Percentiles rank a stretch among this genome's conserved stretches.
Conservation (phyloP, 2,797 vertebrate species). For the Gambelia wislizenii region DNA sequence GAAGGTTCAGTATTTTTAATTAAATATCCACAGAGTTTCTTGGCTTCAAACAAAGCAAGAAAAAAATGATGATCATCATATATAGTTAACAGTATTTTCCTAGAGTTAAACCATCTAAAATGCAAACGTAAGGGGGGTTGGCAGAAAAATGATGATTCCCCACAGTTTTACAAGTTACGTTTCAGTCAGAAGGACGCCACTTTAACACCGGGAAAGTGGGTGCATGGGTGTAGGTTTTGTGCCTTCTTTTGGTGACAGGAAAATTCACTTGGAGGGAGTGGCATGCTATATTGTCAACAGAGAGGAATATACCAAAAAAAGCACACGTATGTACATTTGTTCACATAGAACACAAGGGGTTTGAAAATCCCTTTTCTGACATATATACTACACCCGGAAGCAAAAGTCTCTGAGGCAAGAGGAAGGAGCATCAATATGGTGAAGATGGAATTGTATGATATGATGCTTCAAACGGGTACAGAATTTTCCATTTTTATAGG, state of each 20-base stretch:
- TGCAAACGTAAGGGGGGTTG: conserved; percentile 57
- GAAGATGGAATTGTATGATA: conserved; percentile 4
- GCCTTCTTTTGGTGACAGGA: background rate
- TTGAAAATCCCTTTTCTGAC: background rate
- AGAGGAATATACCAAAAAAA: conserved; percentile 46
- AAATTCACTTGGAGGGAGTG: conserved; percentile 25
- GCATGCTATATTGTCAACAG: conserved; percentile 42
- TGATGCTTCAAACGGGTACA: conserved; percentile 12
- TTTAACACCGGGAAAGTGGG: conserved; percentile 29
- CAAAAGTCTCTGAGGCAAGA: conserved; percentile 37
- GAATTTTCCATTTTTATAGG: conserved; percentile 11
- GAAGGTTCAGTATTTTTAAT: conserved; percentile 71
- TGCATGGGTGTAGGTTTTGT: background rate
- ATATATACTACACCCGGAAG: background rate
- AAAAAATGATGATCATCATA: conserved; percentile 35
- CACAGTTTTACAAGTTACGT: conserved; percentile 1
- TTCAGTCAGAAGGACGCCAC: conserved; percentile 27
- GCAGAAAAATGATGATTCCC: conserved; percentile 55
- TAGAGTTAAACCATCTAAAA: conserved; percentile 60
- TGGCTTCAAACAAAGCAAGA: conserved; percentile 61
- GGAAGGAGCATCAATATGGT: background rate
- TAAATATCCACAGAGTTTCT: conserved; percentile 63
- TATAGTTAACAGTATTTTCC: conserved; percentile 42
- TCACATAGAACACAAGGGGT: background rate
- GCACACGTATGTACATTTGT: conserved; percentile 50